Evolutionary conservation across 2,888 invertebrate species (phyloP).

Genomic region (Seira sanloemensis): DNA sequence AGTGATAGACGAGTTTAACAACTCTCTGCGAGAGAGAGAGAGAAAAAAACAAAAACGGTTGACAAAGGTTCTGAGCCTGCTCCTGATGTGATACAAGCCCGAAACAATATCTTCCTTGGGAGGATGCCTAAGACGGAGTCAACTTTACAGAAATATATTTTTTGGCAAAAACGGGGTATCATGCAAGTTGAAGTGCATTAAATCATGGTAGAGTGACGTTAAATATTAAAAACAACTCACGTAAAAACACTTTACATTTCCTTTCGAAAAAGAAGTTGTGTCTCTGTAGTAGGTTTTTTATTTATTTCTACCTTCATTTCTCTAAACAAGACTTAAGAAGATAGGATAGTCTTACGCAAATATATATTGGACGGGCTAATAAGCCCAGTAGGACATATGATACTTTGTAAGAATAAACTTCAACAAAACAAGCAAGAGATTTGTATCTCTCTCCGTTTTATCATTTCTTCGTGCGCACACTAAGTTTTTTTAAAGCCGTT

Average conservation of each 20-base stretch:
- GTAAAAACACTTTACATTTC: constrained; percentile 2
- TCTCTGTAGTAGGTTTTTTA: background rate
- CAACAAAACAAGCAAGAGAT: constrained; percentile 14
- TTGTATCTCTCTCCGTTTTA: constrained; percentile 2
- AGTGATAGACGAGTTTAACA: too few relatives aligned
- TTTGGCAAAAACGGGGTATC: background rate
- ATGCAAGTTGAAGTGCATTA: constrained; percentile 40
- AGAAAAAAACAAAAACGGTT: too few relatives aligned
- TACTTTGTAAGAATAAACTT: background rate
- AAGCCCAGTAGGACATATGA: constrained; percentile 11
- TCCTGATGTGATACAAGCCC: too few relatives aligned
- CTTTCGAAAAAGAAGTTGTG: background rate
- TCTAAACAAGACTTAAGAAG: background rate
- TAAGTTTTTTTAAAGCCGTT: background rate
- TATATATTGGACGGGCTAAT: background rate
- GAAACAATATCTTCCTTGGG: too few relatives aligned
- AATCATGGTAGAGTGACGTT: constrained; percentile 38
- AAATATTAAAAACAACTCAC: constrained; percentile 27
- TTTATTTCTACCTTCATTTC: constrained; percentile 12
- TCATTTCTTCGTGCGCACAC: background rate
- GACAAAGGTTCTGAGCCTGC: too few relatives aligned
- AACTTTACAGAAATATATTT: too few relatives aligned
- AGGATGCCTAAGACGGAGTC: too few relatives aligned
- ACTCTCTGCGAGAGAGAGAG: too few relatives aligned
- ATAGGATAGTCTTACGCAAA: background rate